A percentile compares a stretch with the other conserved stretches of the same genome.
These are phyloP conservation scores for Sebastes kiyomatsui DNA, from an alignment of 2,797 vertebrate genomes.

Conservation along the genomic window DNA sequence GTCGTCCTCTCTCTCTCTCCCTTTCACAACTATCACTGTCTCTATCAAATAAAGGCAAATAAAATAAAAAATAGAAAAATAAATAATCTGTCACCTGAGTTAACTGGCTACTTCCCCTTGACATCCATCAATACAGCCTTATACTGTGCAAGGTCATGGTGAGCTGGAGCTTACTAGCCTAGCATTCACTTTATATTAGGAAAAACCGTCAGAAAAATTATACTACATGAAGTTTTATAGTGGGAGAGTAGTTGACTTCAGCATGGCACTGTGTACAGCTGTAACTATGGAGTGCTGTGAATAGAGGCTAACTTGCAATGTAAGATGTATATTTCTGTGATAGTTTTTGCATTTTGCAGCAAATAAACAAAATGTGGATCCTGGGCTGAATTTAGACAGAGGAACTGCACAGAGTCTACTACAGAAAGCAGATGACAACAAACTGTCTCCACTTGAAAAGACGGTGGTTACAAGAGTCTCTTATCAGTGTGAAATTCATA, in stretches of 20 bases:
- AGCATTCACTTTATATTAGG: too few relatives aligned
- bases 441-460: not conserved
- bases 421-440: conserved; percentile 12
- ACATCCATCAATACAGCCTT: too few relatives aligned
- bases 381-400: not conserved
- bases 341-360: not conserved
- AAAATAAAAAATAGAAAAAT: too few relatives aligned
- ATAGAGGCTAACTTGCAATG: not conserved
- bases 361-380: not conserved
- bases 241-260: not conserved
- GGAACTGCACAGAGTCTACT: not conserved
- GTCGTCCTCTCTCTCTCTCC: too few relatives aligned
- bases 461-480: not conserved
- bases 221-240: not conserved
- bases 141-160: too few relatives aligned
- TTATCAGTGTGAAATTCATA: not conserved
- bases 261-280: not conserved
- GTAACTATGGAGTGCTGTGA: not conserved
- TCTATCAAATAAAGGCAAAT: too few relatives aligned
- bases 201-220: not conserved
- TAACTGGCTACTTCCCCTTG: too few relatives aligned
- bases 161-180: too few relatives aligned
- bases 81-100: too few relatives aligned
- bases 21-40: too few relatives aligned
- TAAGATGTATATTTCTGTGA: not conserved